Percentiles rank a stretch among this genome's conserved stretches.
Conservation (phyloP, 1,140 invertebrate species). For the Atopsyche davidsoni region DNA sequence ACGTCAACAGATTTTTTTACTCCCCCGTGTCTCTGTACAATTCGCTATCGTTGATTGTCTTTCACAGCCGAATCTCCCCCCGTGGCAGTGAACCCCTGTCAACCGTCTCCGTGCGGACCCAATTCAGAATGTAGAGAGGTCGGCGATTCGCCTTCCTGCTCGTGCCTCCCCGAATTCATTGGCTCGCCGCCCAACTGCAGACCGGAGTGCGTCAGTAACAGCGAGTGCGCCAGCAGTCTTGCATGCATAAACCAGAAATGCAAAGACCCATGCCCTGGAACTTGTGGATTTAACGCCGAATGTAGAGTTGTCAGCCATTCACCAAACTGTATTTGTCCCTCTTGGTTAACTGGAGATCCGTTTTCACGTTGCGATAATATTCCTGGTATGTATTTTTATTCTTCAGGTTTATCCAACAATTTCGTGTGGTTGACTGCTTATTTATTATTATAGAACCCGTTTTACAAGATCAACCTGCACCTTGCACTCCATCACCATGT, state of each 20-base stretch:
- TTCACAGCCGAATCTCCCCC: slow-evolving; percentile 48
- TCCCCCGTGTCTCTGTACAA: neutral
- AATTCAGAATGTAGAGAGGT: slow-evolving; percentile 66
- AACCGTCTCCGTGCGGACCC: slow-evolving; percentile 63
- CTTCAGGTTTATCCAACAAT: neutral
- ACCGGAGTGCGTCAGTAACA: slow-evolving; percentile 64
- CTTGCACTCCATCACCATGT: slow-evolving; percentile 65
- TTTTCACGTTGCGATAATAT: slow-evolving; percentile 56
- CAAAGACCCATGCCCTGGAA: slow-evolving; percentile 64
- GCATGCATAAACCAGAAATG: slow-evolving; percentile 70
- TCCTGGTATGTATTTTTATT: slow-evolving; percentile 33
- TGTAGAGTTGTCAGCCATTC: slow-evolving; percentile 63
- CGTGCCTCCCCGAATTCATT: slow-evolving; percentile 58
- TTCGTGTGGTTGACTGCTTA: neutral
- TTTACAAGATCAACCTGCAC: slow-evolving; percentile 39
- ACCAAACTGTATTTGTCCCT: slow-evolving; percentile 59
- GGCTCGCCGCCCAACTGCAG: slow-evolving; percentile 65
- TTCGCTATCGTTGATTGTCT: slow-evolving; percentile 26
- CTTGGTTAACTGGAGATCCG: slow-evolving; percentile 59
- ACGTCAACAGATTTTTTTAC: slow-evolving; percentile 26
- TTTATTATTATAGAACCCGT: slow-evolving; percentile 27
- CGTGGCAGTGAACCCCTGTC: slow-evolving; percentile 56
- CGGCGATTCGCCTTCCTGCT: slow-evolving; percentile 54
- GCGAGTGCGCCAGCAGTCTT: slow-evolving; percentile 64
- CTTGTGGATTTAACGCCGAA: slow-evolving; percentile 64